A percentile compares a stretch with the other conserved stretches of the same genome.
These are phyloP conservation scores for Stegastes partitus DNA, from an alignment of 2,113 vertebrate genomes.

Conservation along the genomic window DNA sequence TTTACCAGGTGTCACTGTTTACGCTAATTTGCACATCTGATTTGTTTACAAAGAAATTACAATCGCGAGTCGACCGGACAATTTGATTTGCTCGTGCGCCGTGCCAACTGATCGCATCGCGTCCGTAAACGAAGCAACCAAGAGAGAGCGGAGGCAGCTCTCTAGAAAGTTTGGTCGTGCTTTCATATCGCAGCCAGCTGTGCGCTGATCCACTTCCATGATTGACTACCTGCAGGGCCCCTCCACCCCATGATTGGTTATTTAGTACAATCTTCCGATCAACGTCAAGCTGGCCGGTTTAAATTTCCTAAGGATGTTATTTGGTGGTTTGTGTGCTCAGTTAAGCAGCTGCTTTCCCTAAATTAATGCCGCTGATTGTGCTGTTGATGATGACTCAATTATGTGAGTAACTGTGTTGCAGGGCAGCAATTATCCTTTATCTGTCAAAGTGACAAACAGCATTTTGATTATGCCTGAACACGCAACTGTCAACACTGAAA, in stretches of 20 bases:
- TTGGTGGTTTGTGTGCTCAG: conserved; percentile 30
- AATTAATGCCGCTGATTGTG: conserved; percentile 50
- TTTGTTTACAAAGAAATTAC: background rate
- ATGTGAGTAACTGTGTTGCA: conserved; percentile 42
- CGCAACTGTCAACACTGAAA: conserved; percentile 25
- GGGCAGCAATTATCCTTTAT: conserved; percentile 54
- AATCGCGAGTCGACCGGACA: background rate
- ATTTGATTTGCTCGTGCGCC: background rate
- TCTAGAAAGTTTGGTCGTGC: conserved; percentile 25
- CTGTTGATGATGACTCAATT: conserved; percentile 55
- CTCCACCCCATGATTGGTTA: conserved; percentile 25
- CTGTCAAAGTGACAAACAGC: conserved; percentile 57
- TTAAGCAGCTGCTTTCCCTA: conserved; percentile 52
- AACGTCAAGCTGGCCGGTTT: conserved; percentile 31
- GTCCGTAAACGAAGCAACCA: background rate
- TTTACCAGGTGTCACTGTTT: background rate
- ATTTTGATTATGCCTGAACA: conserved; percentile 45
- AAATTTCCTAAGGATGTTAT: conserved; percentile 38
- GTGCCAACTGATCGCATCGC: background rate
- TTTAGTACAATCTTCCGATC: conserved; percentile 35
- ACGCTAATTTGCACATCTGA: background rate
- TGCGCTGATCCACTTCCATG: conserved; percentile 47
- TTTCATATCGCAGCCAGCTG: conserved; percentile 50
- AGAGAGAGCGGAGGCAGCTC: background rate
- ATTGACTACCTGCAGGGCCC: conserved; percentile 47